Percentiles rank a stretch among this genome's conserved stretches.
phyloP scores from a whole-genome alignment of 1,140 invertebrate species.

The Ctenoplectra terminalis region DNA sequence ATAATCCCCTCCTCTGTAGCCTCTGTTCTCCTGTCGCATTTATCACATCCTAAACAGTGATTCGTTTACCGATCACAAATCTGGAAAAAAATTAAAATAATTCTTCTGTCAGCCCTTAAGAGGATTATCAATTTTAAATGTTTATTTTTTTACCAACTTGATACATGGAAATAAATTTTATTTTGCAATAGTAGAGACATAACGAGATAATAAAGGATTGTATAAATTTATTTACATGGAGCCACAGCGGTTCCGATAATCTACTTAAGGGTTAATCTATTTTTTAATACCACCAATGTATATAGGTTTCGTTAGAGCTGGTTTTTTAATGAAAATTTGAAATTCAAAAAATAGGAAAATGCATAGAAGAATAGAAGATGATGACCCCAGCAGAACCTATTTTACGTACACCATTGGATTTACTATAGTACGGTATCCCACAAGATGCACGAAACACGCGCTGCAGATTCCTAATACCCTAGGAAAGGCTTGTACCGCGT shows the following conservation, averaged over 20 bases:
- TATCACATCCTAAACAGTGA: not conserved
- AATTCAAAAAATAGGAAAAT: not conserved
- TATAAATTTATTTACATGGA: too few relatives aligned
- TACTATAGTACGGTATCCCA: not conserved
- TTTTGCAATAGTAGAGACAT: too few relatives aligned
- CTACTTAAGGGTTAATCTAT: too few relatives aligned
- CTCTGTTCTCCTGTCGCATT: not conserved
- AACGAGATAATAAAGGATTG: too few relatives aligned
- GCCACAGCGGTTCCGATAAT: too few relatives aligned
- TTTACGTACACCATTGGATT: not conserved
- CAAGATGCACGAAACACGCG: not conserved
- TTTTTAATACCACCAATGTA: too few relatives aligned
- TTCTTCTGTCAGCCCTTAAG: too few relatives aligned
- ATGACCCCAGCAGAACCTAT: too few relatives aligned
- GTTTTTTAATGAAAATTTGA: not conserved
- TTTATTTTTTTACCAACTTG: not conserved
- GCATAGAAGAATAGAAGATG: not conserved
- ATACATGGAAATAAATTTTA: not conserved
- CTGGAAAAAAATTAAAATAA: not conserved
- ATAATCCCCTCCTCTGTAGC: not conserved
- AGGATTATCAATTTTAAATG: too few relatives aligned
- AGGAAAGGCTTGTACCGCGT: not conserved
- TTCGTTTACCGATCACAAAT: not conserved
- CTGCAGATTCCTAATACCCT: slow-evolving; percentile 19
- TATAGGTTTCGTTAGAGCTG: too few relatives aligned